Percentiles rank a stretch among this genome's conserved stretches.
Conservation (phyloP, 1,140 invertebrate genomes). For the Drosophila obscura region DNA sequence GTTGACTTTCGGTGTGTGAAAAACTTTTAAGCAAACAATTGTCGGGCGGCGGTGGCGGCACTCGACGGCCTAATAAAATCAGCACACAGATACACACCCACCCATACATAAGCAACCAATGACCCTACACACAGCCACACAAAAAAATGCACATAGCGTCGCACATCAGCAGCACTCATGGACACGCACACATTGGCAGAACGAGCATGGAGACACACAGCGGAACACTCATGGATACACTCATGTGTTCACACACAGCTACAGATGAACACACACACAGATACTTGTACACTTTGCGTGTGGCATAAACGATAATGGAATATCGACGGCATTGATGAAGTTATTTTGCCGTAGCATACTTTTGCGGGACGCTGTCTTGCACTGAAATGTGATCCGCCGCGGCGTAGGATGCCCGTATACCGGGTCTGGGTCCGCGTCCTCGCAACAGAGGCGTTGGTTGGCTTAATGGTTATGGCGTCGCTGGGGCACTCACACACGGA, state of each 20-base stretch:
- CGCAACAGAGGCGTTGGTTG: constrained; percentile 26
- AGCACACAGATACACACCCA: constrained; percentile 22
- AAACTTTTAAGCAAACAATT: constrained; percentile 80
- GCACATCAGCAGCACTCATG: constrained; percentile 34
- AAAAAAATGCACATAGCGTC: not conserved
- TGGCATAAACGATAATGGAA: constrained; percentile 42
- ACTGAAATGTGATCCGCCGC: constrained; percentile 52
- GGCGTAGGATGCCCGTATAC: too few species aligned
- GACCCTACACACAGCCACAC: constrained; percentile 2
- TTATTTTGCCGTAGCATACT: constrained; percentile 49
- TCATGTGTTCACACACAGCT: not conserved
- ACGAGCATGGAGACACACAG: constrained; percentile 40
- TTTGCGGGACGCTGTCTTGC: constrained; percentile 41
- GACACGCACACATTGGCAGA: constrained; percentile 5
- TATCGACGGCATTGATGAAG: constrained; percentile 57
- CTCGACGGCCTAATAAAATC: constrained; percentile 69
- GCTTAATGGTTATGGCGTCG: constrained; percentile 58
- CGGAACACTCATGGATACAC: constrained; percentile 38
- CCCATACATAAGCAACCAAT: not conserved
- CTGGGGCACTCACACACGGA: constrained; percentile 22
- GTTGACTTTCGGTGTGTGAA: constrained; percentile 55
- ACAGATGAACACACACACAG: not conserved
- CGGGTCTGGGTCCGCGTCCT: too few species aligned
- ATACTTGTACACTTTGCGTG: constrained; percentile 16
- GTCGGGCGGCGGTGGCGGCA: constrained; percentile 12